Percentiles rank a stretch among this genome's conserved stretches.
Evolutionary conservation across 2,113 vertebrate genomes (phyloP).

Genomic region (Rhodinocichla rosea): DNA sequence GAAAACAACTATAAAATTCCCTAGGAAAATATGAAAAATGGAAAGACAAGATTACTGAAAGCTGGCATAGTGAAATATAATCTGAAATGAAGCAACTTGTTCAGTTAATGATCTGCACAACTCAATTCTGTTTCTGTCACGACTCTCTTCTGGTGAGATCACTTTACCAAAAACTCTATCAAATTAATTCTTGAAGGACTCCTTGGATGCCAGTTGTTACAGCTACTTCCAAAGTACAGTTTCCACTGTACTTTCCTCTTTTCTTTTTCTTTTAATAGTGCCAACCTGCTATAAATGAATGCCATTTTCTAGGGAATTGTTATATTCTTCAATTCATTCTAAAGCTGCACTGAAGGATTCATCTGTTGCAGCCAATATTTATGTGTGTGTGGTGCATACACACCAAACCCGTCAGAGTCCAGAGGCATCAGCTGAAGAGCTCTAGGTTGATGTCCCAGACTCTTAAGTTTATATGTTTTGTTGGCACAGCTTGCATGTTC

Average conservation of each 20-base stretch:
- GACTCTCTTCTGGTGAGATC: background rate
- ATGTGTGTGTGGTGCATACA: background rate
- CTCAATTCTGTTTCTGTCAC: background rate
- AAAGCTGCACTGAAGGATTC: background rate
- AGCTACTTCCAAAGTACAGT: background rate
- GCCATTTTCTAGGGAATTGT: background rate
- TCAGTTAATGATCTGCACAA: background rate
- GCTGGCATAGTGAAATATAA: background rate
- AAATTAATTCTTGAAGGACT: background rate
- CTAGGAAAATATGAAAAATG: background rate
- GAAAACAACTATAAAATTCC: background rate
- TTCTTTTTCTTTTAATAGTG: background rate
- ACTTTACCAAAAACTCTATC: background rate
- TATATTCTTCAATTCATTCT: background rate
- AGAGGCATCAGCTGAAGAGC: background rate
- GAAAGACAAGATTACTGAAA: background rate
- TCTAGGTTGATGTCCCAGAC: background rate
- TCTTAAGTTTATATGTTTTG: background rate
- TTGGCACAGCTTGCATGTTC: background rate
- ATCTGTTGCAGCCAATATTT: background rate
- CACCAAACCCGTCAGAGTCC: background rate
- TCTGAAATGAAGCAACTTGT: background rate
- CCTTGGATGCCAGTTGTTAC: background rate
- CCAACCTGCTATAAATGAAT: background rate
- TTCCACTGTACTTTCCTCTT: background rate